Percentiles rank a stretch among this genome's conserved stretches.
phyloP scores from a whole-genome alignment of 2,113 vertebrate species.

The Albula glossodonta region DNA sequence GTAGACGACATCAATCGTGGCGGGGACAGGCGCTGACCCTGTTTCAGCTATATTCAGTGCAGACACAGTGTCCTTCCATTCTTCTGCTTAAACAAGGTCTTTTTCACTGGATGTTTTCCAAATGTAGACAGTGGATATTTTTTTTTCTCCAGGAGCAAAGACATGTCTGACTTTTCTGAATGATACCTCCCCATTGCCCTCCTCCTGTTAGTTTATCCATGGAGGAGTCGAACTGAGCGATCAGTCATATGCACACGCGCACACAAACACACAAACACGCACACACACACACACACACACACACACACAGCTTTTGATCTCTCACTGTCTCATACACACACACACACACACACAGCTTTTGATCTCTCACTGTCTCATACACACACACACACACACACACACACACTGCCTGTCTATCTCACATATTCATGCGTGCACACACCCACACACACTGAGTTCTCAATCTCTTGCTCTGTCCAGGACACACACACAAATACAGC shows the following conservation, averaged over 20 bases:
- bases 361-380: too few species aligned
- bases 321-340: too few species aligned
- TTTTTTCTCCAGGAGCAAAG: neutral
- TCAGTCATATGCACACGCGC: neutral
- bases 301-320: neutral
- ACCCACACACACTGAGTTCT: too few species aligned
- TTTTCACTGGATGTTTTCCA: neutral
- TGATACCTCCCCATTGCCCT: neutral
- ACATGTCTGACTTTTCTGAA: neutral
- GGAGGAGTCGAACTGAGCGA: neutral
- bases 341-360: too few species aligned
- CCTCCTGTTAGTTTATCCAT: neutral
- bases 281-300: neutral
- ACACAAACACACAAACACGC: neutral
- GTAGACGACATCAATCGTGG: neutral
- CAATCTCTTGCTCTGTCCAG: too few species aligned
- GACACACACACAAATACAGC: too few species aligned
- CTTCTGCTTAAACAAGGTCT: neutral
- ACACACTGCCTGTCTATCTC: too few species aligned
- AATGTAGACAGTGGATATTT: neutral
- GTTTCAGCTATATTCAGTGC: neutral
- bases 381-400: too few species aligned
- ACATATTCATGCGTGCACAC: too few species aligned
- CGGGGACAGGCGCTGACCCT: neutral
- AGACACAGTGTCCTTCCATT: neutral